Conservation (phyloP, 2,113 vertebrate species). For the Mustela nigripes region DNA sequence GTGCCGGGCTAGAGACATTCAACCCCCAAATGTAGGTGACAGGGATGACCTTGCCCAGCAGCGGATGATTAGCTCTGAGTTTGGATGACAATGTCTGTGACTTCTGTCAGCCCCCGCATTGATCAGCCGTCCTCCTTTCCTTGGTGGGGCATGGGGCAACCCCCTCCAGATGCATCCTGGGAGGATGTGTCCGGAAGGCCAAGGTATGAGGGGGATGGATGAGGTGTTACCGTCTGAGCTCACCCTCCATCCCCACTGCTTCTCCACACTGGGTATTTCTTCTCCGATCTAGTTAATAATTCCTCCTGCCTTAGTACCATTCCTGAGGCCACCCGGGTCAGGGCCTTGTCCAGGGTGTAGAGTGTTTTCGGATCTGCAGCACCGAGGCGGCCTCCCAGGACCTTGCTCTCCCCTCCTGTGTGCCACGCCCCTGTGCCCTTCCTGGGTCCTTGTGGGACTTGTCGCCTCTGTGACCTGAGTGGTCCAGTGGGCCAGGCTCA, state of each 20-base stretch:
- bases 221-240: background rate
- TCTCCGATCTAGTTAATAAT: background rate
- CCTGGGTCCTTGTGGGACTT: background rate
- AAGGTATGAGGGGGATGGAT: background rate
- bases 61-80: background rate
- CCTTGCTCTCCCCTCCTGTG: background rate
- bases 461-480: background rate
- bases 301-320: background rate
- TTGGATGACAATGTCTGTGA: background rate
- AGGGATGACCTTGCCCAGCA: background rate
- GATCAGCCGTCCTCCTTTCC: background rate
- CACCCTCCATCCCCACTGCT: background rate
- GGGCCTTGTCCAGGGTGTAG: background rate
- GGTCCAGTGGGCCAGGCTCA: background rate
- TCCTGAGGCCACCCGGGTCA: background rate
- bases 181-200: background rate
- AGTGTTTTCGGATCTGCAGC: background rate
- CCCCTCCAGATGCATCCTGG: background rate
- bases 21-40: too few relatives aligned
- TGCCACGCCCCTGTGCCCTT: background rate
- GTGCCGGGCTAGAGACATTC: background rate
- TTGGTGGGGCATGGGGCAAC: background rate
- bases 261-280: background rate
- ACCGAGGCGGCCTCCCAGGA: background rate
- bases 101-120: background rate